These are phyloP conservation scores for Tichodroma muraria DNA, from an alignment of 2,113 vertebrate species.

Conservation along the genomic window DNA sequence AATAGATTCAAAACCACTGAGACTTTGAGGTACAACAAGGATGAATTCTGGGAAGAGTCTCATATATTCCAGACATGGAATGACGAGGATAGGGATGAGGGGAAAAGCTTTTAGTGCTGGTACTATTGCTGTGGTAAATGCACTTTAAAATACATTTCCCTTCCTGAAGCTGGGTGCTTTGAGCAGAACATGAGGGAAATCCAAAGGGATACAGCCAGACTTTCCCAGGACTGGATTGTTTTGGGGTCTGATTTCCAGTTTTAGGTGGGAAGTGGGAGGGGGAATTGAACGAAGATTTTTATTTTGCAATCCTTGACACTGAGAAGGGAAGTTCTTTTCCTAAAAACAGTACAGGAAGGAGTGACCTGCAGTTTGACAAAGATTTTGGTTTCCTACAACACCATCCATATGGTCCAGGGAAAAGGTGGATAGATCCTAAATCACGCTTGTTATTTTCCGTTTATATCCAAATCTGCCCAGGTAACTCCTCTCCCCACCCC, in stretches of 20 bases:
- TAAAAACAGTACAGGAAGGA: background rate
- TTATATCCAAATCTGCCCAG: background rate
- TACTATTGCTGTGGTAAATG: constrained; percentile 58
- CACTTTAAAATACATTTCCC: constrained; percentile 57
- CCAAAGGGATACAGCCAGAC: background rate
- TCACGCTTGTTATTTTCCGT: background rate
- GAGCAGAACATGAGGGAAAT: background rate
- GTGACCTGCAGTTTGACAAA: background rate
- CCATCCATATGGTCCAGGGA: background rate
- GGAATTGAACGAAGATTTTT: background rate
- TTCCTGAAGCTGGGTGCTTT: constrained; percentile 14
- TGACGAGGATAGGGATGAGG: background rate
- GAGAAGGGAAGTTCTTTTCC: background rate
- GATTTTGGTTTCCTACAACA: background rate
- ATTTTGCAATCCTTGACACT: background rate
- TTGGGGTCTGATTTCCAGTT: background rate
- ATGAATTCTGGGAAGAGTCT: background rate
- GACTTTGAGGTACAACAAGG: constrained; percentile 37
- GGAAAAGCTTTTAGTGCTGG: constrained; percentile 43
- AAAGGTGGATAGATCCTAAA: background rate
- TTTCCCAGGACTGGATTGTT: background rate
- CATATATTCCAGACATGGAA: background rate
- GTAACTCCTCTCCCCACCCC: background rate
- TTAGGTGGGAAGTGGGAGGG: background rate
- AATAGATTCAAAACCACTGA: constrained; percentile 15